Evolutionary conservation across 37 sponge, comb jelly and placozoan genomes (phyloP).

Genomic region (Halichondria panicea): DNA sequence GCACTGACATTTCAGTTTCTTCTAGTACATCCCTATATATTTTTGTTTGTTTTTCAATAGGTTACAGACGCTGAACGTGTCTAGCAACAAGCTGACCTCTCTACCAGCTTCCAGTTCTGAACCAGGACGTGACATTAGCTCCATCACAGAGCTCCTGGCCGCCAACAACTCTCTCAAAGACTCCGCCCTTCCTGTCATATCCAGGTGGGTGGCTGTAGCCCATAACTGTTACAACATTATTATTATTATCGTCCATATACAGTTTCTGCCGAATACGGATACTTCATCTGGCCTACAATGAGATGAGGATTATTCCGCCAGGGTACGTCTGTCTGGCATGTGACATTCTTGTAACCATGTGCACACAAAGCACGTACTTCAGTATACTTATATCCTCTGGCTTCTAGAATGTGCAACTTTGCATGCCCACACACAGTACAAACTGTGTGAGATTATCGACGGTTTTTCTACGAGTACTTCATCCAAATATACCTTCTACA

Average conservation of each 20-base stretch:
- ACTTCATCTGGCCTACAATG: constrained; percentile 69
- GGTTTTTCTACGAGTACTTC: no score
- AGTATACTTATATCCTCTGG: background rate
- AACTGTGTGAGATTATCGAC: no score
- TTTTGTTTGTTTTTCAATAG: constrained; percentile 8
- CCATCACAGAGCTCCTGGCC: constrained; percentile 28
- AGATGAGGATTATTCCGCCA: constrained; percentile 34
- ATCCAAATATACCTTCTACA: constrained; percentile 8
- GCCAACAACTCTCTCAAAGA: constrained; percentile 32
- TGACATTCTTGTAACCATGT: constrained; percentile 17
- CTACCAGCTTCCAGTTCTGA: constrained; percentile 37
- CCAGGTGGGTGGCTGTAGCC: constrained; percentile 5
- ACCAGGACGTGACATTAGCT: constrained; percentile 18
- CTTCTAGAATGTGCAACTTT: no score
- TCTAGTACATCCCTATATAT: background rate
- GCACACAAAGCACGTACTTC: constrained; percentile 5
- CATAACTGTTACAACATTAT: background rate
- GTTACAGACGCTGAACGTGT: constrained; percentile 50
- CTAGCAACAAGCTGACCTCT: constrained; percentile 32
- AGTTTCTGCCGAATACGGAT: constrained; percentile 60
- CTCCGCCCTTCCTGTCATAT: background rate
- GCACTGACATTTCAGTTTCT: background rate
- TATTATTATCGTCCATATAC: background rate
- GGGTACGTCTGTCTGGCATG: constrained; percentile 50
- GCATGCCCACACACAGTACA: no score